These are phyloP conservation scores for Pseudochaenichthys georgianus DNA, from an alignment of 2,797 vertebrate species.

Conservation along the genomic window DNA sequence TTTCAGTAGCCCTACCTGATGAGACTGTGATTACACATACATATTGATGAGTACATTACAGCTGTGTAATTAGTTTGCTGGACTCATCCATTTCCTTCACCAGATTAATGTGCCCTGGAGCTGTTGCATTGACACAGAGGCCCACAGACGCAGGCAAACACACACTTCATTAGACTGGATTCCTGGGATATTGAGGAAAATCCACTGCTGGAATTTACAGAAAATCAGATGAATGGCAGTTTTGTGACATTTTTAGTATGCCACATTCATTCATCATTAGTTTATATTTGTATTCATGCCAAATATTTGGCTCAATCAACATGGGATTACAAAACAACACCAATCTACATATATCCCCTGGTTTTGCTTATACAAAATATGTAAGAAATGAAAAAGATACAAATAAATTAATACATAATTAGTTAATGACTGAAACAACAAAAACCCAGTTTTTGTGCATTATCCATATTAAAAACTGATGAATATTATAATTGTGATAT, in stretches of 20 bases:
- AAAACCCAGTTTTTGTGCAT: too few relatives aligned
- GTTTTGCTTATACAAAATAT: too few relatives aligned
- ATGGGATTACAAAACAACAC: too few relatives aligned
- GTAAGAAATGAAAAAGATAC: too few relatives aligned
- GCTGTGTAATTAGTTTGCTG: slow-evolving; percentile 62
- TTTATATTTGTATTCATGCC: too few relatives aligned
- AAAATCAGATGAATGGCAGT: slow-evolving; percentile 21
- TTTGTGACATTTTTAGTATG: slow-evolving; percentile 1
- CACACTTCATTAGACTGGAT: slow-evolving; percentile 36
- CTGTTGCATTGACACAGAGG: slow-evolving; percentile 38
- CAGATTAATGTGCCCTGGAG: slow-evolving; percentile 54
- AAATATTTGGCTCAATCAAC: too few relatives aligned
- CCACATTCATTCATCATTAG: too few relatives aligned
- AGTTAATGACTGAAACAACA: too few relatives aligned
- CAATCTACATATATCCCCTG: too few relatives aligned
- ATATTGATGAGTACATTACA: slow-evolving; percentile 69
- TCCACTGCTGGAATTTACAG: slow-evolving; percentile 19
- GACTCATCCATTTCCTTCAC: slow-evolving; percentile 53
- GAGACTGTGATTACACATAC: slow-evolving; percentile 56
- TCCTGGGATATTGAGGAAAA: slow-evolving; percentile 40
- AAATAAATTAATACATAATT: too few relatives aligned
- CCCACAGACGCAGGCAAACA: slow-evolving; percentile 17
- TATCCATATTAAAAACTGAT: too few relatives aligned
- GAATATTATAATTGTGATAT: too few relatives aligned
- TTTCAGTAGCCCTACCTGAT: slow-evolving; percentile 35